Percentiles rank a stretch among this genome's conserved stretches.
phyloP scores from a whole-genome alignment of 2,797 vertebrate genomes.

The Lates japonicus region DNA sequence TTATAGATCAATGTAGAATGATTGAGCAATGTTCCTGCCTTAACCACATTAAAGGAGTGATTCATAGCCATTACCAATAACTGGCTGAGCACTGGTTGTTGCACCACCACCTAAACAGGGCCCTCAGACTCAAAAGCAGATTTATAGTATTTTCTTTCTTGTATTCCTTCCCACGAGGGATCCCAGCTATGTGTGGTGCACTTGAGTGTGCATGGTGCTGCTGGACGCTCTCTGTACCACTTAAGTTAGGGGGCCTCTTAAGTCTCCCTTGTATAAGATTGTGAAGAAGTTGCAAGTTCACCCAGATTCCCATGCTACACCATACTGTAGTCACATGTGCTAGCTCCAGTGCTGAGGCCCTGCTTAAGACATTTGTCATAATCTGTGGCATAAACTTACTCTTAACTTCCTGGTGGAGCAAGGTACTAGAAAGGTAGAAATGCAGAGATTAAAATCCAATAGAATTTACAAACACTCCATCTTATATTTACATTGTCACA shows the following conservation, averaged over 20 bases:
- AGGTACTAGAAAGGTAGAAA: constrained; percentile 30
- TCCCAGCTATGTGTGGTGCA: constrained; percentile 23
- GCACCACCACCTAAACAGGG: background rate
- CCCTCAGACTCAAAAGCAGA: background rate
- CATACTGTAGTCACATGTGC: background rate
- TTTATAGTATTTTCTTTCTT: background rate
- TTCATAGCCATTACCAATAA: background rate
- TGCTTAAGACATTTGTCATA: constrained; percentile 28
- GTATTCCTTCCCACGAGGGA: background rate
- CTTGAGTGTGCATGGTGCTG: constrained; percentile 11
- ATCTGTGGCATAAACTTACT: constrained; percentile 28
- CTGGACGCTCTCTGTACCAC: background rate
- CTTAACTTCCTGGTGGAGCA: constrained; percentile 32
- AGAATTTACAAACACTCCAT: constrained; percentile 29
- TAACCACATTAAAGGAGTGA: background rate
- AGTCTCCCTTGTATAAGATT: background rate
- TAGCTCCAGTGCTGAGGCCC: background rate
- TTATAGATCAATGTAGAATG: background rate
- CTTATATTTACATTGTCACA: constrained; percentile 39
- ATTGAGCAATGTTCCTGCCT: background rate
- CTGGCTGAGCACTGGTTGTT: background rate
- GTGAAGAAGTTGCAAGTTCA: background rate
- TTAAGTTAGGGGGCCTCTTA: constrained; percentile 21
- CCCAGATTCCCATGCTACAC: background rate
- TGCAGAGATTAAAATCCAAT: constrained; percentile 41